These are phyloP conservation scores for Sphaeramia orbicularis DNA, from an alignment of 2,797 vertebrate species.

Conservation along the genomic window DNA sequence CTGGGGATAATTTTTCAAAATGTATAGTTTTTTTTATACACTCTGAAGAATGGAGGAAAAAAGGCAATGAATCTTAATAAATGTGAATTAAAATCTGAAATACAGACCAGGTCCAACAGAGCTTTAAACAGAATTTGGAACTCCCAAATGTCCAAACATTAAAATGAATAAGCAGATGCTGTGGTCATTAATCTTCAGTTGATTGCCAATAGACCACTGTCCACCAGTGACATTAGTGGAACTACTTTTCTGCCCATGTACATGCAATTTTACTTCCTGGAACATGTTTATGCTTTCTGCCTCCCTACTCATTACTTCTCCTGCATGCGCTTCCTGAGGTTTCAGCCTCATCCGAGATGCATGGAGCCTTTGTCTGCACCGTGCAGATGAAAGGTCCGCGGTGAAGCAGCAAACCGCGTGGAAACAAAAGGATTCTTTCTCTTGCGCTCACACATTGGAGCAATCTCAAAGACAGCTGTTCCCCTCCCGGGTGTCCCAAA, in stretches of 20 bases:
- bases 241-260: conserved; percentile 13
- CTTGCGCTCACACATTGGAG: conserved; percentile 71
- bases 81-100: neutral
- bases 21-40: no score
- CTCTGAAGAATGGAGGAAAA: no score
- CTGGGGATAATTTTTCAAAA: no score
- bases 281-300: conserved; percentile 68
- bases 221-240: conserved; percentile 20
- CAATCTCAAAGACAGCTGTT: conserved; percentile 79
- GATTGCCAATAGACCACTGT: conserved; percentile 18
- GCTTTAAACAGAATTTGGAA: neutral
- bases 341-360: conserved; percentile 66
- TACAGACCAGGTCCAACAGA: neutral
- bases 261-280: conserved; percentile 54
- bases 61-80: neutral
- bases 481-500: conserved; percentile 68
- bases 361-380: conserved; percentile 69
- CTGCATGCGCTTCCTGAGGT: conserved; percentile 63
- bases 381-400: conserved; percentile 69
- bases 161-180: conserved; percentile 3
- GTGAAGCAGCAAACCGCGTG: conserved; percentile 63
- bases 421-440: conserved; percentile 83
- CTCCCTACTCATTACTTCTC: conserved; percentile 62
- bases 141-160: conserved; percentile 6
- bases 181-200: neutral